Percentiles rank a stretch among this genome's conserved stretches.
These are phyloP conservation scores for Mimachlamys varia DNA, from an alignment of 2,888 invertebrate genomes.

Conservation along the genomic window DNA sequence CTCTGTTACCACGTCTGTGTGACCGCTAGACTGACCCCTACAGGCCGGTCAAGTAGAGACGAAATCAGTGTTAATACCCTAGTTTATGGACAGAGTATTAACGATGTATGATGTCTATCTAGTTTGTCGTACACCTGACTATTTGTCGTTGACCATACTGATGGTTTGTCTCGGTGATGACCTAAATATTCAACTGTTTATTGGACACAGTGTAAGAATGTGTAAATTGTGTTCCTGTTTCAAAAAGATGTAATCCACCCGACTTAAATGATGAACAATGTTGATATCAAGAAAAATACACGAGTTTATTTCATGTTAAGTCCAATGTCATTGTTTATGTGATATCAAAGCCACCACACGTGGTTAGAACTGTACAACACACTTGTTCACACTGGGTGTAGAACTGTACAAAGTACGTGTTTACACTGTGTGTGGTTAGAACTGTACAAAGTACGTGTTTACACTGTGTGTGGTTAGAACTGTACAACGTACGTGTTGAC, in stretches of 20 bases:
- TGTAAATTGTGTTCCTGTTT: not conserved
- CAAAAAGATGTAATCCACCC: not conserved
- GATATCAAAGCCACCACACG: not conserved
- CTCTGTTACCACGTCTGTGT: not conserved
- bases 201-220: not conserved
- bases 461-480: too few relatives aligned
- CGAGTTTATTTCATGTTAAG: not conserved
- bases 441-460: too few relatives aligned
- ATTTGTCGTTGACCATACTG: not conserved
- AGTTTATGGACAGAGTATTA: not conserved
- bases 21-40: not conserved
- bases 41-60: not conserved
- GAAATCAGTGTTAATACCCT: not conserved
- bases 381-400: too few relatives aligned
- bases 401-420: too few relatives aligned
- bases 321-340: not conserved
- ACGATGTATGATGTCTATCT: not conserved
- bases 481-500: too few relatives aligned
- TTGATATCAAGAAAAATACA: not conserved
- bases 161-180: not conserved
- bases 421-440: too few relatives aligned
- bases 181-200: not conserved
- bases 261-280: not conserved
- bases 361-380: too few relatives aligned
- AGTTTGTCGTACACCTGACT: not conserved